phyloP scores from a whole-genome alignment of 1,140 invertebrate genomes.

The Megalopta genalis region DNA sequence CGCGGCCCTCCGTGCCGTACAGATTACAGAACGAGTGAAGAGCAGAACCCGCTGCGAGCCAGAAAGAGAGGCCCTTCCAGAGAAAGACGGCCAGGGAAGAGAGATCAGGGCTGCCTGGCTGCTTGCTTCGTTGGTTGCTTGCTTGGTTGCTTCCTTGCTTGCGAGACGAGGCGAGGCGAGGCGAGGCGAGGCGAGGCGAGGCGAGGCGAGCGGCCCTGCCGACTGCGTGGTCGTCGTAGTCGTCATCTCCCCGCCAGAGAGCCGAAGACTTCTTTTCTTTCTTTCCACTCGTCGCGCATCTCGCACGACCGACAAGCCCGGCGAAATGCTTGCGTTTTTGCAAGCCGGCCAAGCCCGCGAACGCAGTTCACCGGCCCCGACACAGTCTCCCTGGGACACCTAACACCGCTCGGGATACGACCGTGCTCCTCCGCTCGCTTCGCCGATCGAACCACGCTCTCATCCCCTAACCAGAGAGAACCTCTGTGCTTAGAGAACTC shows the following conservation, averaged over 20 bases:
- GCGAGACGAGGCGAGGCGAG: too few relatives aligned
- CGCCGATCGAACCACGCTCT: too few relatives aligned
- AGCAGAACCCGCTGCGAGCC: slow-evolving; percentile 32
- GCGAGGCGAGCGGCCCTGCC: too few relatives aligned
- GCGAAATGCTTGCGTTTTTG: slow-evolving; percentile 51
- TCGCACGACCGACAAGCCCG: slow-evolving; percentile 23
- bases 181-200: too few relatives aligned
- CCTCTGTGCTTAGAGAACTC: too few relatives aligned
- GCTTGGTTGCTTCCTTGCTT: too few relatives aligned
- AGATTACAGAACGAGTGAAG: slow-evolving; percentile 73
- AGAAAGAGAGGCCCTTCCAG: slow-evolving; percentile 44
- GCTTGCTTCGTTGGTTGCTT: too few relatives aligned
- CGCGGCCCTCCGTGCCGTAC: slow-evolving; percentile 70
- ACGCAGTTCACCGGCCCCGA: too few relatives aligned
- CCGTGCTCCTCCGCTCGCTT: too few relatives aligned
- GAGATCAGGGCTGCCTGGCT: slow-evolving; percentile 34
- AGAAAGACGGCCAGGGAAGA: slow-evolving; percentile 38
- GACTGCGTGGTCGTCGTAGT: slow-evolving; percentile 19
- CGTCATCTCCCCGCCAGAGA: slow-evolving; percentile 42
- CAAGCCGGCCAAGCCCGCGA: slow-evolving; percentile 1
- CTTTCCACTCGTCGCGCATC: not conserved
- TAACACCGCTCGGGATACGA: not conserved
- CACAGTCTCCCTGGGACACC: not conserved
- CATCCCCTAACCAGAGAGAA: too few relatives aligned
- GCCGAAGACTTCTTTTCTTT: slow-evolving; percentile 32